Evolutionary conservation across 2,797 vertebrate species (phyloP), one percentile per base, ranked within the genome.

Genomic region (Pygocentrus nattereri): DNA sequence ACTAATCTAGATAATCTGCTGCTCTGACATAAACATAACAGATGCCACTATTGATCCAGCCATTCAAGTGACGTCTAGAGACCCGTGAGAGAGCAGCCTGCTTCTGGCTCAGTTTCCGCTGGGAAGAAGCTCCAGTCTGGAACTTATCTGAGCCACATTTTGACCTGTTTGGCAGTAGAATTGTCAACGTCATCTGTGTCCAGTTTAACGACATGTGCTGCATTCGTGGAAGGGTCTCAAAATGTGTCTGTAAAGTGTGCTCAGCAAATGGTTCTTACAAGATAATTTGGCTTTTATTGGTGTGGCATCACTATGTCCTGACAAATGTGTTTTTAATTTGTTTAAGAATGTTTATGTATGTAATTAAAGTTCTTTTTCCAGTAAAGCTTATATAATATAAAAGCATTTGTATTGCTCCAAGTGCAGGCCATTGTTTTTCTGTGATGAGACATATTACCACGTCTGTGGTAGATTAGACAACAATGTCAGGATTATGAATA

Each of bases 101-200:
- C 58, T 70, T 68, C 44, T 27, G 27, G 44, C 70, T 82, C 65
- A 31, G 27, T 52, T 38, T 86, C 87, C 86, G 84, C 85, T 91
- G 88, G 88, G 90, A 91, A 85, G 84, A 83, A 74, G 82, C 82
- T 64, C 54, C 50, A 56, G 85, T 90, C 91, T 93, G 92, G 93
- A 88, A 93, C 88, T 90, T 91, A 94, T 93, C 93, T 90, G 80
- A 88, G 89, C 87, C 84, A 71, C 86, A 87, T 88, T 90, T 88
- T 91, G 94, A 94, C 93, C 94, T 85, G 84, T 80, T 88, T 88
- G 87, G 89, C 88, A 91, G 79, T 88, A 25, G 54, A 87, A 87
- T 89, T 87, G 90, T 87, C 0, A 82, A 90, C 93, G 92, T 91
- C 90, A 82, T 82, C 65, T 58, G 88, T 90, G 92, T 94, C 92